Evolutionary conservation across 2,113 vertebrate genomes (phyloP), one percentile per base, ranked within the genome.

Genomic region (Leptosomus discolor): DNA sequence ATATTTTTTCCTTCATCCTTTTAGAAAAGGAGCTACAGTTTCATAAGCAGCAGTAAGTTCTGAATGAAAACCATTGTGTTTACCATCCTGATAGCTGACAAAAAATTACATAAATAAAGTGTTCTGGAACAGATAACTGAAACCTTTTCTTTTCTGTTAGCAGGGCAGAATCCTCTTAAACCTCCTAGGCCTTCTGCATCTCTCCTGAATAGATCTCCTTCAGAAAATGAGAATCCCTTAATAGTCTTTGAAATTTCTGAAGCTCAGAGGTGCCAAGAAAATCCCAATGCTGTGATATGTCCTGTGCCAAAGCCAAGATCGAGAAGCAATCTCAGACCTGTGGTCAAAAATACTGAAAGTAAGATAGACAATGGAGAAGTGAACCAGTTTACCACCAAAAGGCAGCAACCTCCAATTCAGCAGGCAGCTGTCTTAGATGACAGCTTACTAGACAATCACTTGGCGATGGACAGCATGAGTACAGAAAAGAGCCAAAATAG

Each of bases 241-340:
- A 97, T 97, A 93, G 91, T 92, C 78, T 96, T 97, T 65, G 97
- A 98, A 91, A 87, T 79, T 90, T 91, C 96, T 79, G 93, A 97
- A 94, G 97, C 95, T 60, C 97, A 96, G 86, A 97, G 64, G 58
- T 94, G 93, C 87, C 97, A 97, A 73, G 95, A 97, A 90, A 97
- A 98, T 68, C 79, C 96, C 83, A 96, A 2, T 97, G 97, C 94
- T 97, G 93, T 87, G 93, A 97, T 89, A 97, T 97, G 93, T 67
- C 99, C 99, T 20, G 97, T 99, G 93, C 99, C 99, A 96, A 99
- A 97, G 90, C 99, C 99, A 95, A 98, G 99, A 90, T 98, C 98
- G 76, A 99, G 99, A 98, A 84, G 90, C 92, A 97, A 96, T 96
- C 98, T 99, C 91, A 98, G 97, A 93, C 92, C 95, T 50, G 51